Base-by-base conservation (phyloP, 2,888 invertebrate genomes). In the Eristalinus aeneus region DNA sequence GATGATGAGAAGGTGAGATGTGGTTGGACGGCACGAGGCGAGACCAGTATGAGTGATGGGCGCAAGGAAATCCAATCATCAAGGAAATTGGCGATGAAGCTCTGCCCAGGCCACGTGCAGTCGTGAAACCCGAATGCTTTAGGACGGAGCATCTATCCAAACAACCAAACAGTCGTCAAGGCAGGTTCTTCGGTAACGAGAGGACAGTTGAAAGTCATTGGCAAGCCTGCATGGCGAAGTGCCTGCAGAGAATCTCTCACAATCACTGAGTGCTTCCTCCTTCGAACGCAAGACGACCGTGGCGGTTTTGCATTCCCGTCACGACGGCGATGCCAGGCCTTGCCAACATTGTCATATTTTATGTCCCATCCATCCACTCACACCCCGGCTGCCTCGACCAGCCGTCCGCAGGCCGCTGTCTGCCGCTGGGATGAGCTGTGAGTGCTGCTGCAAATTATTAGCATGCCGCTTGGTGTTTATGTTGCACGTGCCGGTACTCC, bases 391-490 rank as follows among this genome's bases (percentile, higher is more conserved):
- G n/a, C 16, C 46, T n/a, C 46, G 34, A 9, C 34, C 34, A 34
- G 34, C 39, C 12, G 39, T 46, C 39, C 39, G n/a, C n/a, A 46
- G 46, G n/a, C 16, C 8, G 16, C 1, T 16, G 46, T 16, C 8
- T 16, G 46, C n/a, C 46, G 46, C 8, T 12, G 46, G 8, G 46
- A 34, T 34, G 34, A 46, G 46, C 46, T n/a, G 27, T 27, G 27
- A 27, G 27, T 5, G 27, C 27, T 27, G 27, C 16, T 56, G 23
- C 56, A 6, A 39, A 46, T 31, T 53, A 32, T 22, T 46, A 39
- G 39, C 61, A 69, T 60, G 60, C 27, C 16, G 60, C 71, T 71
- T 2, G 31, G 39, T 39, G 20, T 20, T 60, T 71, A 71, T 39
- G 31, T 27, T 71, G 36, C 60, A 60, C 71, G 27, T 60, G 39